Evolutionary conservation across 2,888 invertebrate species (phyloP).

Genomic region (Bhutanitis thaidina): DNA sequence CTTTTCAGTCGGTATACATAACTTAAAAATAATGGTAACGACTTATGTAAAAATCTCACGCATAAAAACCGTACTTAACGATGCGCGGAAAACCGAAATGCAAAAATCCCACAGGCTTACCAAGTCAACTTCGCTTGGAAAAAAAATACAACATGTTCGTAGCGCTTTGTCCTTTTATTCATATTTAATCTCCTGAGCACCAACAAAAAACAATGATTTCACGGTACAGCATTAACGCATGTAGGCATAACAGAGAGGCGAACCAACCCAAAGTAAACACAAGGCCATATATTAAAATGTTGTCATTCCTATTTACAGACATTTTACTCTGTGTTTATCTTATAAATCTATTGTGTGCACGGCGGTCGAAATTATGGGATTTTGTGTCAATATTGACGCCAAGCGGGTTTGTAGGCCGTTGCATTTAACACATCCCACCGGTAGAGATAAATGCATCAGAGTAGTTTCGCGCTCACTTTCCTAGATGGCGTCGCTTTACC

Average conservation of each 20-base stretch:
- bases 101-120: slow-evolving; percentile 62
- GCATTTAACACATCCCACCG: slow-evolving; percentile 76
- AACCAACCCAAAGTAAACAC: slow-evolving; percentile 69
- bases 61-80: slow-evolving; percentile 48
- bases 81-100: slow-evolving; percentile 46
- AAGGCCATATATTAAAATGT: slow-evolving; percentile 77
- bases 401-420: slow-evolving; percentile 65
- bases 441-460: slow-evolving; percentile 36
- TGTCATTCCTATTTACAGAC: slow-evolving; percentile 78
- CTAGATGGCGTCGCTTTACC: slow-evolving; percentile 51
- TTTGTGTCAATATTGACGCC: slow-evolving; percentile 73
- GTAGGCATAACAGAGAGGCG: slow-evolving; percentile 74
- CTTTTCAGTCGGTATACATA: slow-evolving; percentile 4
- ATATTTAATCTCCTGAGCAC: slow-evolving; percentile 71
- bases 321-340: slow-evolving; percentile 78
- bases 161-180: slow-evolving; percentile 72
- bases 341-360: slow-evolving; percentile 78
- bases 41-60: slow-evolving; percentile 38
- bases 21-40: slow-evolving; percentile 13
- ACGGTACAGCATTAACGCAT: slow-evolving; percentile 78
- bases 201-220: slow-evolving; percentile 78
- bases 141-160: slow-evolving; percentile 62
- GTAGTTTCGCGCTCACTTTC: slow-evolving; percentile 24
- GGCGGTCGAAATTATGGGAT: slow-evolving; percentile 77
- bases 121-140: slow-evolving; percentile 54